These are phyloP conservation scores for Cephus pygmeus DNA, from an alignment of 2,888 invertebrate species.

Conservation along the genomic window DNA sequence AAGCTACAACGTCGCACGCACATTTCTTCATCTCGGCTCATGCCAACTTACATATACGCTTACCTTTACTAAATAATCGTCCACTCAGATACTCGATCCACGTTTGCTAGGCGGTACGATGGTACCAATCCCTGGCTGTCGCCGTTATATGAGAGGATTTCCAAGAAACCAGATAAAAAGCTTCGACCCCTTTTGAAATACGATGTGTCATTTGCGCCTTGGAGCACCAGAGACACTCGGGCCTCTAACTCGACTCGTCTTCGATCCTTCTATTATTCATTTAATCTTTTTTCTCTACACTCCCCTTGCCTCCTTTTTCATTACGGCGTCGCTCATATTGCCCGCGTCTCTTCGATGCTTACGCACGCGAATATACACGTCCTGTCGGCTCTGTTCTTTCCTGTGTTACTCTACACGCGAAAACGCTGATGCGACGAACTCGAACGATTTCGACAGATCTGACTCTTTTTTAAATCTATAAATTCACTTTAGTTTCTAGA, in stretches of 20 bases:
- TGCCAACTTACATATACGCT: constrained; percentile 11
- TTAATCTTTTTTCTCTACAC: not conserved
- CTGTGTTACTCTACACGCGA: not conserved
- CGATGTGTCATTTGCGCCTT: constrained; percentile 8
- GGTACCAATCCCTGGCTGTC: constrained; percentile 45
- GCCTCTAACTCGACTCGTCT: not conserved
- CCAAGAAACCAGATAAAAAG: constrained; percentile 54
- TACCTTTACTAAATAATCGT: constrained; percentile 34
- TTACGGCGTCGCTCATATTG: not conserved
- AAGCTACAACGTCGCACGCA: constrained; percentile 8
- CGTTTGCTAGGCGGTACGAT: constrained; percentile 29
- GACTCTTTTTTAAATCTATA: not conserved
- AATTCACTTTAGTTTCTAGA: not conserved
- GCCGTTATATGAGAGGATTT: constrained; percentile 52
- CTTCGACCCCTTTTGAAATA: constrained; percentile 27
- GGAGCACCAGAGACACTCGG: not conserved
- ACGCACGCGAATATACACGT: not conserved
- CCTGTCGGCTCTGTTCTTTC: not conserved
- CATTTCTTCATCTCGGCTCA: constrained; percentile 25
- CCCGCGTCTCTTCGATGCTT: not conserved
- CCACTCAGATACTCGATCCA: constrained; percentile 37
- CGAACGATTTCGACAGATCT: not conserved
- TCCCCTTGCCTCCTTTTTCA: not conserved
- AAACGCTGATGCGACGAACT: not conserved
- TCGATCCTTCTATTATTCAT: not conserved